phyloP scores from a whole-genome alignment of 2,797 vertebrate genomes.

The Acridotheres tristis region DNA sequence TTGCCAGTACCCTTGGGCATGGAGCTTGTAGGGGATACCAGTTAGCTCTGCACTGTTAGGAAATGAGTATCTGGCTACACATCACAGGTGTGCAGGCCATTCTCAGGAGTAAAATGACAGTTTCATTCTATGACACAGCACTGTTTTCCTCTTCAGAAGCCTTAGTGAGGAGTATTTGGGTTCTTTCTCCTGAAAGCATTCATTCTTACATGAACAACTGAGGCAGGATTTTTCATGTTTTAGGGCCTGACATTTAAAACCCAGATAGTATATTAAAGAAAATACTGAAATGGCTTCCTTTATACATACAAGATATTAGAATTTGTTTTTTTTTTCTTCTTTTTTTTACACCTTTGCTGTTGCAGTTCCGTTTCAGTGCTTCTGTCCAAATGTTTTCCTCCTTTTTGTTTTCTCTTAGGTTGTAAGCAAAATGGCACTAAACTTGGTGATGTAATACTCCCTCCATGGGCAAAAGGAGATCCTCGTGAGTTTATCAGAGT shows the following conservation, averaged over 20 bases:
- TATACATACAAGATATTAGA: not conserved
- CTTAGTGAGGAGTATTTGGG: not conserved
- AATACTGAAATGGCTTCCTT: not conserved
- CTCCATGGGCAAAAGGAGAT: constrained; percentile 97
- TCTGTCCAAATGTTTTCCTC: not conserved
- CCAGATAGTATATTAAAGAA: not conserved
- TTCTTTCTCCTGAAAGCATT: not conserved
- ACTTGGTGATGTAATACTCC: constrained; percentile 93
- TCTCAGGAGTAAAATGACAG: not conserved
- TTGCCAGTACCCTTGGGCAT: not conserved
- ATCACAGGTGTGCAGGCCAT: not conserved
- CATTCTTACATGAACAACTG: not conserved
- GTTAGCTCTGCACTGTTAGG: not conserved
- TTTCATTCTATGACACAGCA: not conserved
- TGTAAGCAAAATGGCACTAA: constrained; percentile 97
- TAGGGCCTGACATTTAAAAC: not conserved
- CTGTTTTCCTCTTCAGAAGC: not conserved
- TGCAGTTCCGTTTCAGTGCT: not conserved
- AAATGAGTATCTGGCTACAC: not conserved
- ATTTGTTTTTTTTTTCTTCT: not conserved
- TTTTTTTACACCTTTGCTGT: not conserved
- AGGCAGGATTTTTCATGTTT: not conserved
- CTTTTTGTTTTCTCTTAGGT: constrained; percentile 71
- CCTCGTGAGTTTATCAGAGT: constrained; percentile 97
- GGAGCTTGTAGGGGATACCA: not conserved